phyloP scores from a whole-genome alignment of 1,140 invertebrate genomes.

The Drosophila santomea region DNA sequence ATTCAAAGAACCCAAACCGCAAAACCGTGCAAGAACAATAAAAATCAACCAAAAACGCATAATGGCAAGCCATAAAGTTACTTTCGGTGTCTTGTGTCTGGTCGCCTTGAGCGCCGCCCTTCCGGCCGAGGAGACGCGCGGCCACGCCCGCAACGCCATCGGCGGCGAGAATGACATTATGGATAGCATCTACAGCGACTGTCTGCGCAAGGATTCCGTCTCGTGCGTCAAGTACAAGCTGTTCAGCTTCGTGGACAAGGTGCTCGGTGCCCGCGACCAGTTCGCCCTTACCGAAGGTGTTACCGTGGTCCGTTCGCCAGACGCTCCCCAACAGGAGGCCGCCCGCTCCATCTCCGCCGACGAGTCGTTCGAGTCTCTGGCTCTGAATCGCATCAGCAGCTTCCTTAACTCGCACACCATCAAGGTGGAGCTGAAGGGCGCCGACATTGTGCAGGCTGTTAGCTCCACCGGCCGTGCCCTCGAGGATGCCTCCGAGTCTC shows the following conservation, averaged over 20 bases:
- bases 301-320: conserved; percentile 90
- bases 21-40: conserved; percentile 45
- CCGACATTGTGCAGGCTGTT: conserved; percentile 92
- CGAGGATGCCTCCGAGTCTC: conserved; percentile 89
- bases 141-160: conserved; percentile 86
- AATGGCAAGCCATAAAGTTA: conserved; percentile 82
- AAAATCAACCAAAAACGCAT: conserved; percentile 41
- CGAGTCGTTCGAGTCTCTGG: conserved; percentile 88
- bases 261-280: conserved; percentile 90
- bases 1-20: conserved; percentile 53
- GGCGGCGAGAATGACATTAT: conserved; percentile 90
- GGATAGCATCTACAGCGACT: conserved; percentile 91
- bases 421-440: conserved; percentile 93
- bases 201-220: conserved; percentile 91
- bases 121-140: conserved; percentile 88
- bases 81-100: conserved; percentile 86
- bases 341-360: conserved; percentile 88
- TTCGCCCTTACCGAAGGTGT: conserved; percentile 92
- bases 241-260: conserved; percentile 92
- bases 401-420: conserved; percentile 92
- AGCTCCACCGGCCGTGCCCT: conserved; percentile 91
- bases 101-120: conserved; percentile 86
- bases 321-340: conserved; percentile 87
- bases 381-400: conserved; percentile 88
- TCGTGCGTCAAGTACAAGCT: conserved; percentile 93